phyloP scores from a whole-genome alignment of 2,113 vertebrate species.

The Rhynchopsitta pachyrhyncha region DNA sequence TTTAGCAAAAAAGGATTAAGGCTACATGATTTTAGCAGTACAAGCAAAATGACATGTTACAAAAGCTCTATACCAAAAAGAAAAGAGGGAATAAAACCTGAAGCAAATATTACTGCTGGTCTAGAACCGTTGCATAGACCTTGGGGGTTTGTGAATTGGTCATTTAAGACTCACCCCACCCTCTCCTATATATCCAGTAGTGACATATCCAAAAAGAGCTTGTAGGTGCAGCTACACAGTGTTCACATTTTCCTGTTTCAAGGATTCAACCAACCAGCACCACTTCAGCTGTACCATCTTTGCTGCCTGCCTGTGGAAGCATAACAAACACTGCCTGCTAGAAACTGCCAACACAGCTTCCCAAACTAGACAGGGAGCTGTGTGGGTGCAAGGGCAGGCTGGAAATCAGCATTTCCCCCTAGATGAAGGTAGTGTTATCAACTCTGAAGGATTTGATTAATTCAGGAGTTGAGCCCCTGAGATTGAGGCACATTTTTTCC shows the following conservation, averaged over 20 bases:
- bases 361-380: not conserved
- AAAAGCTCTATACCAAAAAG: not conserved
- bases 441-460: not conserved
- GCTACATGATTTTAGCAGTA: not conserved
- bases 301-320: not conserved
- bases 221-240: not conserved
- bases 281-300: not conserved
- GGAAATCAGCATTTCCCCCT: not conserved
- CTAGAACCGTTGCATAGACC: not conserved
- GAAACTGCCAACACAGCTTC: not conserved
- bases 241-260: not conserved
- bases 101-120: not conserved
- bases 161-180: rapidly evolving
- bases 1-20: not conserved
- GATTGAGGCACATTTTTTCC: rapidly evolving
- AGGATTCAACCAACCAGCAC: not conserved
- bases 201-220: not conserved
- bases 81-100: not conserved
- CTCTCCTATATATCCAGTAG: not conserved
- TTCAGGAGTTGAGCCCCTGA: not conserved
- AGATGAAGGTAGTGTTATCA: not conserved
- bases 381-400: not conserved
- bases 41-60: not conserved
- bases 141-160: not conserved
- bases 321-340: rapidly evolving